Evolutionary conservation across 2,113 vertebrate species (phyloP), one percentile per base, ranked within the genome.

Genomic region (Cairina moschata): DNA sequence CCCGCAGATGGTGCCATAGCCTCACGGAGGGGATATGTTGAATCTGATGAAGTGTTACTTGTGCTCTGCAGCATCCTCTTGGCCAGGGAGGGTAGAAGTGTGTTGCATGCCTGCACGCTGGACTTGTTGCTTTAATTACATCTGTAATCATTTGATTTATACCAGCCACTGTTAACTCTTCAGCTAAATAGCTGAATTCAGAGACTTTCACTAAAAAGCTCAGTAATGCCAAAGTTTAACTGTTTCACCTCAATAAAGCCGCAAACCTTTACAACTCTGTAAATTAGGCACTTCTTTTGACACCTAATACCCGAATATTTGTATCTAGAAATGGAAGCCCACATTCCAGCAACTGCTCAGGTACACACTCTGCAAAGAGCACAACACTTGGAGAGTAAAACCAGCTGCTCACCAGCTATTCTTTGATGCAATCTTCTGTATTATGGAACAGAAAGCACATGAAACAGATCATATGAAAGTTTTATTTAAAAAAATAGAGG

Each of bases 1-100:
- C 93, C 90, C 3, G 2, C 56, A 93, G 93, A 34, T 72, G 95
- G 93, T 90, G 93, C 88, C 88, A 60, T 26, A 56, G 75, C 16
- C 34, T n/a, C 71, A 13, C 18, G 0, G 34, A 31, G 7, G 11
- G 8, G 62, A 5, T 25, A 4, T 8, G n/a, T 0, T 3, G 11
- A 22, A 2, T 10, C n/a, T 48, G 46, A 22, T 46, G 65, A 26
- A 5, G 3, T 3, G 14, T 32, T 6, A 3, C 5, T 50, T 8
- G 0, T 0, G 12, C 13, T 21, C 31, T 16, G 44, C 16, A 28
- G 32, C 17, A 11, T 10, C 9, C 26, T 16, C 17, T 36, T 15
- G 15, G 17, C 32, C 28, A 0, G 1, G 66, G 11, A 3, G 46
- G 6, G 7, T 8, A 31, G 36, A 50, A 50, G 31, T 59, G 40